Evolutionary conservation across 1,140 invertebrate genomes (phyloP), one percentile per base, ranked within the genome.

Genomic region (Zaprionus nigranus): DNA sequence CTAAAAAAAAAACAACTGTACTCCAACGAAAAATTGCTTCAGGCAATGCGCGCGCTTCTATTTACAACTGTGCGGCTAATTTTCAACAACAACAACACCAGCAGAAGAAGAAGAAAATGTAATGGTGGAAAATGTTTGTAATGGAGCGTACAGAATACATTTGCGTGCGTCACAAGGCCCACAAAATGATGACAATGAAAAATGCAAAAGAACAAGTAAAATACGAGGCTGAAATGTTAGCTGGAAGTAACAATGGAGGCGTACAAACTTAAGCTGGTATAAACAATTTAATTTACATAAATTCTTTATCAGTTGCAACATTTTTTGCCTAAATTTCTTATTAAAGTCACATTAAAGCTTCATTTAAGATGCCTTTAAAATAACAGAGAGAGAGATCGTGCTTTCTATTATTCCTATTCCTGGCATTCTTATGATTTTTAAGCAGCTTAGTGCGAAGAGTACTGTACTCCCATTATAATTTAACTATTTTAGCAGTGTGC

Each of bases 1-100:
- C 59, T 68, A 17, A 49, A 34, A 34, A 34, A 34, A 34, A 9
- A 34, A 34, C 43, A 75, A 54, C 65, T 70, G 40, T 54, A 70
- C 36, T 40, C 36, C 26, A 58, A 63, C 30, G 46, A 46, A 77
- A 83, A 82, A 71, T 49, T 26, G 66, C 83, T 69, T 49, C 56
- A 43, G 64, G 80, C 61, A 75, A 83, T 78, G 75, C 83, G 78
- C 83, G 78, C 83, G 69, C 74, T 83, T 65, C 77, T 75, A 64
- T 87, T 82, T 82, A 65, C 76, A 82, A 58, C 46, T 40, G 74
- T 75, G 72, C 78, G 77, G 84, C 83, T 86, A 87, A 87, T 87
- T 88, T 88, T 54, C 72, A 68, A 51, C 70, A 71, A 40, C 24
- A 28, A 30, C 58, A 62, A 63, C 36, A 66, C 38, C 53, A 79